phyloP scores from a whole-genome alignment of 1,140 invertebrate species.

The Euschistus heros region DNA sequence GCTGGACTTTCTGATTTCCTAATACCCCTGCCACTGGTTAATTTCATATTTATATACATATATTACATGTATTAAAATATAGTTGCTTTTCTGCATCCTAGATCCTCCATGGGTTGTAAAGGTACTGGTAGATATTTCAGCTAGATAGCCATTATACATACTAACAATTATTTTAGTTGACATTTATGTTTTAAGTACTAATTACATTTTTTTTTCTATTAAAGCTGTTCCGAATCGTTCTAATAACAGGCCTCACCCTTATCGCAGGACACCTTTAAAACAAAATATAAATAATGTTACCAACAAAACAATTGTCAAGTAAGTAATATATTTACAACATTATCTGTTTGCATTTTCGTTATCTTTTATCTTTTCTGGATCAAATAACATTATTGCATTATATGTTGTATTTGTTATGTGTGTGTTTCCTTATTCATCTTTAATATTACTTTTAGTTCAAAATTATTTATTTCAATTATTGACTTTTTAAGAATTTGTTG shows the following conservation, averaged over 20 bases:
- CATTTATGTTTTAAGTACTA: neutral
- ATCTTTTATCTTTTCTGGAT: no score
- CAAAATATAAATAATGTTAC: neutral
- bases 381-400: no score
- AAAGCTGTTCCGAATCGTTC: neutral
- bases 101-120: neutral
- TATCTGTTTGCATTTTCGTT: no score
- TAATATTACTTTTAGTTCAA: no score
- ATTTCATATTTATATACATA: neutral
- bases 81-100: neutral
- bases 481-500: no score
- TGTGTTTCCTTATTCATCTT: no score
- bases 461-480: no score
- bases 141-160: neutral
- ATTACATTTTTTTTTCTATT: neutral
- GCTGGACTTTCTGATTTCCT: no score
- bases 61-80: neutral
- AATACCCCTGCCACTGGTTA: neutral
- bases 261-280: slow-evolving; percentile 3
- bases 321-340: neutral
- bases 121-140: neutral
- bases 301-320: neutral
- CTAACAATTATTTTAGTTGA: neutral
- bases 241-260: neutral
- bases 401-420: no score